A percentile compares a stretch with the other conserved stretches of the same genome.
phyloP scores from a whole-genome alignment of 2,797 vertebrate species.

The Parauchenoglanis ngamensis region DNA sequence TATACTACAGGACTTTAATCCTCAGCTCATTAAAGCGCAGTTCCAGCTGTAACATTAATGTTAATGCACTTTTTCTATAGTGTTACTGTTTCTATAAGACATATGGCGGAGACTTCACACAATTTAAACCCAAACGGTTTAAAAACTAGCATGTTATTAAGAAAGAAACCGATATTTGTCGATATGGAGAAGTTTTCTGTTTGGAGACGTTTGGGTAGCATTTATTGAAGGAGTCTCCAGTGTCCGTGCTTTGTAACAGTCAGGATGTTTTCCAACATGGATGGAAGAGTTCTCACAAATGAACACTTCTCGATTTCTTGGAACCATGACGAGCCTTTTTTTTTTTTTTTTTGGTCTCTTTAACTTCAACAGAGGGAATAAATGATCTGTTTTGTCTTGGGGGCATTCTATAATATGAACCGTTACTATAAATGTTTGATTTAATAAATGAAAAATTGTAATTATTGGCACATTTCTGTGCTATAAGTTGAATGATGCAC shows the following conservation, averaged over 20 bases:
- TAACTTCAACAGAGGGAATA: background rate
- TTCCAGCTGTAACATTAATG: background rate
- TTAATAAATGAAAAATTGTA: background rate
- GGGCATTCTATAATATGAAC: background rate
- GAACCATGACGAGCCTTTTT: background rate
- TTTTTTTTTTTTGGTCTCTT: background rate
- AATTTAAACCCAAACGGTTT: background rate
- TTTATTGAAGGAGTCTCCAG: background rate
- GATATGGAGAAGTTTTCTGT: background rate
- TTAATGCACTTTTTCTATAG: background rate
- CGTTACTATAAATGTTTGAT: background rate
- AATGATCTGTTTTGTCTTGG: background rate
- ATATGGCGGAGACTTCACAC: background rate
- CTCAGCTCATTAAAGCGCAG: background rate
- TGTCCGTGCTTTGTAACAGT: background rate
- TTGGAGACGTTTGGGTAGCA: background rate
- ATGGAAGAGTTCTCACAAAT: too few species aligned
- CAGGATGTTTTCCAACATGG: background rate
- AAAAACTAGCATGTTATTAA: background rate
- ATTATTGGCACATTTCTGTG: background rate
- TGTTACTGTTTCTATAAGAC: background rate
- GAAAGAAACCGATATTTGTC: background rate
- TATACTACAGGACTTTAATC: background rate
- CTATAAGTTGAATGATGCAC: too few species aligned
- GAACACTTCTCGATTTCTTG: too few species aligned